phyloP scores from a whole-genome alignment of 2,113 vertebrate genomes.

The Syngnathus floridae region DNA sequence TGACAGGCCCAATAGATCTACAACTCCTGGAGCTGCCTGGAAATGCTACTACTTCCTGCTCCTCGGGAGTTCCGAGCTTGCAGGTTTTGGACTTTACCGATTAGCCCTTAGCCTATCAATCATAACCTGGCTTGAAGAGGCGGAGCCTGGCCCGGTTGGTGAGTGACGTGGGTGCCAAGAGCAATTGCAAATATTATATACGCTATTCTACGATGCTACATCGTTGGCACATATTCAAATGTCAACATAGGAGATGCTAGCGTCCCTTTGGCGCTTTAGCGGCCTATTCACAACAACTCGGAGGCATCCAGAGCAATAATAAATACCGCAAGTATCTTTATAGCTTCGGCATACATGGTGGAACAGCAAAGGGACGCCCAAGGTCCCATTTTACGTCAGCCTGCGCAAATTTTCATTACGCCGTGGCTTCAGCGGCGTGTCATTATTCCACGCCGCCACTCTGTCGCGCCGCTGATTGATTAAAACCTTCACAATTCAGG shows the following conservation, averaged over 20 bases:
- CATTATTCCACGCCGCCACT: constrained; percentile 29
- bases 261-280: not conserved
- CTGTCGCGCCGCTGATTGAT: constrained; percentile 19
- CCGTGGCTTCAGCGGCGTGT: not conserved
- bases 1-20: constrained; percentile 33
- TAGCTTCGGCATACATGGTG: not conserved
- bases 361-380: not conserved
- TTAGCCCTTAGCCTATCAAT: not conserved
- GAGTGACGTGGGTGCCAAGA: too few relatives aligned
- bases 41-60: constrained; percentile 11
- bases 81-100: not conserved
- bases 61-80: too few relatives aligned
- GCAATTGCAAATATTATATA: too few relatives aligned
- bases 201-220: not conserved
- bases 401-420: constrained; percentile 2
- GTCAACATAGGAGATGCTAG: not conserved
- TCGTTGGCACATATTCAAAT: not conserved
- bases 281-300: not conserved
- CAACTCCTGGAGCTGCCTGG: constrained; percentile 9
- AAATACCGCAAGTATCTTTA: not conserved
- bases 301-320: not conserved
- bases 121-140: too few relatives aligned
- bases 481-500: constrained; percentile 33
- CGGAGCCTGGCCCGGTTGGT: too few relatives aligned
- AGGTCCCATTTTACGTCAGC: constrained; percentile 4